Percentiles rank a stretch among this genome's conserved stretches.
Evolutionary conservation across 23 tunicate genomes (phyloP).

Genomic region (Diplosoma virens): DNA sequence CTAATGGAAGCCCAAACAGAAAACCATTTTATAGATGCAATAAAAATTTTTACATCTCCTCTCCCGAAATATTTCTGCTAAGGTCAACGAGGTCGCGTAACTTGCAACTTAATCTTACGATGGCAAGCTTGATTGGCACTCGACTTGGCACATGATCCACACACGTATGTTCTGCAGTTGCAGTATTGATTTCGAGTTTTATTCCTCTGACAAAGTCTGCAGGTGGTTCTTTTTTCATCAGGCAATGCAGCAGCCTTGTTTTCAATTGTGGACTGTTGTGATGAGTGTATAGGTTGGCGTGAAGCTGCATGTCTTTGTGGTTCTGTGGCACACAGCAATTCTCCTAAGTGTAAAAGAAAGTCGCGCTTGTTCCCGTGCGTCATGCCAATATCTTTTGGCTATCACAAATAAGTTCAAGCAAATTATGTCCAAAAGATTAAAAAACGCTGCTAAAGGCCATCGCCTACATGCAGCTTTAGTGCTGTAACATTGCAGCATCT

Average conservation of each 20-base stretch:
- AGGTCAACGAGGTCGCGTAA: too few relatives aligned
- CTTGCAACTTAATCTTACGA: background rate
- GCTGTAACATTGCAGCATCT: conserved; percentile 34
- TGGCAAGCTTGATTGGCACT: background rate
- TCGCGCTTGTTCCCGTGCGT: conserved; percentile 15
- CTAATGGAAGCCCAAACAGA: too few relatives aligned
- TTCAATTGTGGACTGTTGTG: background rate
- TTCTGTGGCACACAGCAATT: conserved; percentile 20
- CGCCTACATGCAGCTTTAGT: conserved; percentile 21
- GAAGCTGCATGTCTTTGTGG: conserved; percentile 12
- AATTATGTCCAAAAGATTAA: conserved; percentile 26
- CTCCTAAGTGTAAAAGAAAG: conserved; percentile 30
- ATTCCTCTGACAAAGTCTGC: background rate
- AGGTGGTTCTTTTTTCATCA: background rate
- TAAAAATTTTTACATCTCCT: background rate
- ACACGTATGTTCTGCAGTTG: background rate
- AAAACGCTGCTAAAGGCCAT: conserved; percentile 31
- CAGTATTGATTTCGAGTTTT: background rate
- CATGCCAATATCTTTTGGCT: conserved; percentile 32
- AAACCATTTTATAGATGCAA: background rate
- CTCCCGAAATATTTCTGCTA: background rate
- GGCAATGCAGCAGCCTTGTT: conserved; percentile 4
- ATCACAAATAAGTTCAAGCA: conserved; percentile 38
- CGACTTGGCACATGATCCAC: background rate
- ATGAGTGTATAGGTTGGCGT: background rate